These are phyloP conservation scores for Heliconius sara DNA, from an alignment of 2,888 invertebrate genomes.

Conservation along the genomic window DNA sequence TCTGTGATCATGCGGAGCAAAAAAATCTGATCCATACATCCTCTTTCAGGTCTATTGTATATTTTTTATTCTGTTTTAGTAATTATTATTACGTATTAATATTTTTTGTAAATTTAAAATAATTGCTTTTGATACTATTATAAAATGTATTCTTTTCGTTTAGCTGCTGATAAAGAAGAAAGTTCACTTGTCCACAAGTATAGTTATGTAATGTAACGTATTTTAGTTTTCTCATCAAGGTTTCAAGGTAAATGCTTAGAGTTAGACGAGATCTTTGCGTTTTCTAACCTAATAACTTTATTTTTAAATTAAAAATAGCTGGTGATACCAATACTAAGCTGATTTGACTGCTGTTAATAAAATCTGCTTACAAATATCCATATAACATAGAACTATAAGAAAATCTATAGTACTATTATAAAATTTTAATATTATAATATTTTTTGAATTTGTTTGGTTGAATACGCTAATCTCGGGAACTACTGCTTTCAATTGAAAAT, in stretches of 20 bases:
- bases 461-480: too few species aligned
- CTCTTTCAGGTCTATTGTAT: too few species aligned
- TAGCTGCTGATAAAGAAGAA: background rate
- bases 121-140: background rate
- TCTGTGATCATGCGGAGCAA: too few species aligned
- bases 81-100: background rate
- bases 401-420: too few species aligned
- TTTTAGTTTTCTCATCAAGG: slow-evolving; percentile 17
- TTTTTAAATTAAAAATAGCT: background rate
- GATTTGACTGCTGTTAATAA: background rate
- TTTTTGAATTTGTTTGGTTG: too few species aligned
- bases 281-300: background rate
- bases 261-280: slow-evolving; percentile 20
- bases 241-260: slow-evolving; percentile 27
- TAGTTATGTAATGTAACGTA: background rate
- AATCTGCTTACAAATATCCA: background rate
- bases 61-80: background rate
- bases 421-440: too few species aligned
- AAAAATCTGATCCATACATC: too few species aligned
- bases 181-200: background rate
- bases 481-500: too few species aligned
- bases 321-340: background rate
- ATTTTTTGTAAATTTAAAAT: too few species aligned
- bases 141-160: background rate
- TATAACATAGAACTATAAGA: too few species aligned